Evolutionary conservation across 2,888 invertebrate genomes (phyloP).

Genomic region (Ennomos quercinarius): DNA sequence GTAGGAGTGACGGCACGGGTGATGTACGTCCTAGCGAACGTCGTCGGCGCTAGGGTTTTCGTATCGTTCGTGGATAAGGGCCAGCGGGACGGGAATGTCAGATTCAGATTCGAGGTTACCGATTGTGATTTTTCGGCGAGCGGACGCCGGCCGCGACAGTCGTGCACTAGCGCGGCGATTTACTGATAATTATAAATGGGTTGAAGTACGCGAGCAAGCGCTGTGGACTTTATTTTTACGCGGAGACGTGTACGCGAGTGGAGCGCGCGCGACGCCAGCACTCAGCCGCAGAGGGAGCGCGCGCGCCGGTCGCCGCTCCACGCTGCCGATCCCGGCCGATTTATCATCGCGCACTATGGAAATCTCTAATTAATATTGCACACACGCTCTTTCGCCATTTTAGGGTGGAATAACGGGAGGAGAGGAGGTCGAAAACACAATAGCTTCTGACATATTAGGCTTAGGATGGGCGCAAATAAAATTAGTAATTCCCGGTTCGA

Average conservation of each 20-base stretch:
- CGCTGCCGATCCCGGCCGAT: slow-evolving; percentile 65
- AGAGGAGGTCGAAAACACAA: slow-evolving; percentile 68
- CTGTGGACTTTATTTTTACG: slow-evolving; percentile 84
- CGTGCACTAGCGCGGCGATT: slow-evolving; percentile 81
- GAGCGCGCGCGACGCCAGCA: slow-evolving; percentile 70
- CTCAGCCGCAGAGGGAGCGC: slow-evolving; percentile 70
- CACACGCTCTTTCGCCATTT: slow-evolving; percentile 70
- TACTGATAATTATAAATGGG: slow-evolving; percentile 85
- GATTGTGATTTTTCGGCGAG: slow-evolving; percentile 70
- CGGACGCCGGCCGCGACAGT: slow-evolving; percentile 76
- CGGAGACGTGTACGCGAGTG: slow-evolving; percentile 80
- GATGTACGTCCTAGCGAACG: slow-evolving; percentile 52
- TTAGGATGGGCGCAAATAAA: slow-evolving; percentile 53
- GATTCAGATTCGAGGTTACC: slow-evolving; percentile 62
- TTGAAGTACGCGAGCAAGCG: slow-evolving; percentile 81
- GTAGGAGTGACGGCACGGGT: slow-evolving; percentile 66
- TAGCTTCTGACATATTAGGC: slow-evolving; percentile 64
- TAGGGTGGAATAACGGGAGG: slow-evolving; percentile 77
- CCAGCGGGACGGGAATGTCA: slow-evolving; percentile 55
- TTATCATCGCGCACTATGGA: slow-evolving; percentile 73
- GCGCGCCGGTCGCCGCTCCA: slow-evolving; percentile 57
- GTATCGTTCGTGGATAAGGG: slow-evolving; percentile 65
- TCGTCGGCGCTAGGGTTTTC: slow-evolving; percentile 57
- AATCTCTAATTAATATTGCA: slow-evolving; percentile 81
- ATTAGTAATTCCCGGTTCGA: slow-evolving; percentile 45